phyloP scores from a whole-genome alignment of 2,113 vertebrate genomes.

The Megalops atlanticus region DNA sequence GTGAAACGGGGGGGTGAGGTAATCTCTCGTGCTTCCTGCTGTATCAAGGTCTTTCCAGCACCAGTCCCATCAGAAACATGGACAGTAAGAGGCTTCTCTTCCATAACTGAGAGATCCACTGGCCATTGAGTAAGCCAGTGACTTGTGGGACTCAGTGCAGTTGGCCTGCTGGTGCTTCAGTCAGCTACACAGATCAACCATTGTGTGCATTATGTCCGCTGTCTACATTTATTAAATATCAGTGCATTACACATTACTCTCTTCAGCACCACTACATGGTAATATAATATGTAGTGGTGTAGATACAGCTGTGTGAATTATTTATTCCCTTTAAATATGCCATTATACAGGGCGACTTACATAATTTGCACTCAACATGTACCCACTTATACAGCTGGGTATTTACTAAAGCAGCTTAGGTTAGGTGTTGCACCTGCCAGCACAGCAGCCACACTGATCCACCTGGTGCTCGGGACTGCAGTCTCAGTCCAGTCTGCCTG shows the following conservation, averaged over 20 bases:
- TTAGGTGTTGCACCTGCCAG: neutral
- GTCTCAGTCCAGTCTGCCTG: neutral
- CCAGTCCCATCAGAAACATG: neutral
- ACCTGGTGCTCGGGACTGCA: neutral
- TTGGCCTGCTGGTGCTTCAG: neutral
- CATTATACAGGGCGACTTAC: neutral
- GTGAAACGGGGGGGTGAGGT: neutral
- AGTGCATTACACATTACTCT: slow-evolving; percentile 14
- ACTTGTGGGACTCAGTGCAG: too few species aligned
- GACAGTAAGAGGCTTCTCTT: slow-evolving; percentile 22
- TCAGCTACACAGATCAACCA: neutral
- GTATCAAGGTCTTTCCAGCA: neutral
- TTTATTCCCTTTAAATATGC: neutral
- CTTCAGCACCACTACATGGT: neutral
- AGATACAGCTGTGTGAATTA: slow-evolving; percentile 5
- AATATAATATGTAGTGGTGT: slow-evolving; percentile 20
- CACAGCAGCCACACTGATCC: neutral
- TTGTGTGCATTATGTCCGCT: neutral
- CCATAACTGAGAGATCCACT: neutral
- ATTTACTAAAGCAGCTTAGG: neutral
- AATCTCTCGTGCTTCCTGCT: neutral
- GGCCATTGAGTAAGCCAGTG: neutral
- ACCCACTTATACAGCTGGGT: neutral
- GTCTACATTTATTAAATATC: slow-evolving; percentile 28
- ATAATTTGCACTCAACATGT: neutral